Evolutionary conservation across 2,888 invertebrate genomes (phyloP).

Genomic region (Lucinisca nassula): DNA sequence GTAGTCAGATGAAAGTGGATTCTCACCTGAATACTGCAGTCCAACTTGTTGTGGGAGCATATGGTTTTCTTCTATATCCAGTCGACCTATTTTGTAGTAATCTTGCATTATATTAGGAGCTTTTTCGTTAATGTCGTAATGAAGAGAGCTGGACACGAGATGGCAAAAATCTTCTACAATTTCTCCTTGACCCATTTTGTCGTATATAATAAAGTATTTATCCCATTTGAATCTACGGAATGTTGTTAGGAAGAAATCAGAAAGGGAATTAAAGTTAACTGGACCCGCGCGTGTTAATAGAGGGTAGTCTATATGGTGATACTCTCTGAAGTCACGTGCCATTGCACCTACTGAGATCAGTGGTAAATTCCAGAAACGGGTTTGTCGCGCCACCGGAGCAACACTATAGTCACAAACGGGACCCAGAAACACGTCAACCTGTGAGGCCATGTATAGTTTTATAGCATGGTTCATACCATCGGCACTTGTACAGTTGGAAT

Average conservation of each 20-base stretch:
- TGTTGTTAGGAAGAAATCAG: slow-evolving; percentile 65
- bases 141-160: slow-evolving; percentile 93
- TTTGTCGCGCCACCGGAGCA: slow-evolving; percentile 95
- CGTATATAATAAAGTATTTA: slow-evolving; percentile 92
- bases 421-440: slow-evolving; percentile 85
- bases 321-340: slow-evolving; percentile 81
- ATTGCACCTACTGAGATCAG: slow-evolving; percentile 91
- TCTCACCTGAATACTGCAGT: slow-evolving; percentile 81
- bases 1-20: no score
- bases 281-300: slow-evolving; percentile 91
- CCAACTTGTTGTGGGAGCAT: slow-evolving; percentile 79
- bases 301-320: slow-evolving; percentile 89
- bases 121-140: slow-evolving; percentile 88
- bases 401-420: slow-evolving; percentile 90
- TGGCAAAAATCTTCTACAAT: slow-evolving; percentile 92
- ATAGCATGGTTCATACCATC: slow-evolving; percentile 83
- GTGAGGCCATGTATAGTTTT: slow-evolving; percentile 75
- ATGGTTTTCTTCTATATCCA: slow-evolving; percentile 51
- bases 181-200: slow-evolving; percentile 92
- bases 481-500: slow-evolving; percentile 79
- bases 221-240: slow-evolving; percentile 70
- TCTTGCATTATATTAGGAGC: slow-evolving; percentile 72
- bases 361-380: slow-evolving; percentile 95
- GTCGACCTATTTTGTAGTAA: slow-evolving; percentile 57
- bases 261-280: slow-evolving; percentile 79